Evolutionary conservation across 2,797 vertebrate species (phyloP).

Genomic region (Cirrhinus mrigala): DNA sequence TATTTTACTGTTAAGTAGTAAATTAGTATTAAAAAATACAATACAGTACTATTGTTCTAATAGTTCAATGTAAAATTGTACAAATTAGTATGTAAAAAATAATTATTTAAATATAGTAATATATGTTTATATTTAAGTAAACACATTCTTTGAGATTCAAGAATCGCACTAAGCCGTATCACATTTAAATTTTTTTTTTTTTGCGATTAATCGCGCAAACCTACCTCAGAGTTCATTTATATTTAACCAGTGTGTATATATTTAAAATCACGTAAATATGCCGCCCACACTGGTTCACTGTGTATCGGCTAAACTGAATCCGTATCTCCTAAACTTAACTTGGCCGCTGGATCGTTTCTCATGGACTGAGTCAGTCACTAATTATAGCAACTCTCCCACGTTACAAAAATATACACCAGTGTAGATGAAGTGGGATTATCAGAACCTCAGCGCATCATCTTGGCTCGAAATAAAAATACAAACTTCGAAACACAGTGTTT

Average conservation of each 20-base stretch:
- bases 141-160: neutral
- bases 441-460: conserved; percentile 24
- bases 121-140: too few relatives aligned
- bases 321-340: conserved; percentile 5
- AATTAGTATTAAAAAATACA: too few relatives aligned
- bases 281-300: neutral
- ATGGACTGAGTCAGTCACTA: conserved; percentile 34
- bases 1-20: too few relatives aligned
- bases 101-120: too few relatives aligned
- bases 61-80: too few relatives aligned
- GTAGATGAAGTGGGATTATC: neutral
- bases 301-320: neutral
- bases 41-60: too few relatives aligned
- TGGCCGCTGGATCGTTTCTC: neutral
- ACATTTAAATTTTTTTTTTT: neutral
- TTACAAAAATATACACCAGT: conserved; percentile 17
- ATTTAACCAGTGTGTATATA: neutral
- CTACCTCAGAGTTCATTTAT: neutral
- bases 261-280: neutral
- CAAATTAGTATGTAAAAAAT: too few relatives aligned
- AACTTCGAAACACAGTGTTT: neutral
- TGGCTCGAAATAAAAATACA: neutral
- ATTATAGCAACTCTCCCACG: conserved; percentile 27
- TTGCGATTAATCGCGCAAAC: too few relatives aligned
- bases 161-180: neutral